Percentiles rank a stretch among this genome's conserved stretches.
phyloP scores from a whole-genome alignment of 2,888 invertebrate genomes.

The Eremobia ochroleuca region DNA sequence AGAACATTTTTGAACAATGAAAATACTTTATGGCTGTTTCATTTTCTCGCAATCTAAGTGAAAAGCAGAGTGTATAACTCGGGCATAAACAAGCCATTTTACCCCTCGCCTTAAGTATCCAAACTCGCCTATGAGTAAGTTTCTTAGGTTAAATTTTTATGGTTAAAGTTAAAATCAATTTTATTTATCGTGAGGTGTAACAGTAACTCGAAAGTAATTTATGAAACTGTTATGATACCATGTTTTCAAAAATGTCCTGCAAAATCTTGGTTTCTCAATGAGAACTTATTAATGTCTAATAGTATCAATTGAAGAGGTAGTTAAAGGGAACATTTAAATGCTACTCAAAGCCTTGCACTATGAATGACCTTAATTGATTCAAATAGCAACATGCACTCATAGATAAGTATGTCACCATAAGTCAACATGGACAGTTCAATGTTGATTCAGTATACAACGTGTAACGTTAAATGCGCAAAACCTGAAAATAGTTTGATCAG shows the following conservation, averaged over 20 bases:
- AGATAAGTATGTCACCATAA: slow-evolving; percentile 16
- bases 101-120: no score
- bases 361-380: slow-evolving; percentile 49
- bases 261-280: slow-evolving; percentile 7
- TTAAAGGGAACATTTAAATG: slow-evolving; percentile 24
- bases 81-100: no score
- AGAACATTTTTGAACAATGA: no score
- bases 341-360: slow-evolving; percentile 27
- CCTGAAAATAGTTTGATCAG: no score
- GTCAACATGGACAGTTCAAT: background rate
- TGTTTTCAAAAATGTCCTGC: background rate
- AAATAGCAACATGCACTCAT: slow-evolving; percentile 26
- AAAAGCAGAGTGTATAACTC: no score
- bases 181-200: background rate
- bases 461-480: no score
- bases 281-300: slow-evolving; percentile 6
- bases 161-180: background rate
- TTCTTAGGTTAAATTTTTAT: background rate
- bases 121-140: background rate
- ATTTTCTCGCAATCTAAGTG: no score
- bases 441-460: slow-evolving; percentile 4
- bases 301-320: slow-evolving; percentile 39
- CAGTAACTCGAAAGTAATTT: background rate
- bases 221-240: background rate
- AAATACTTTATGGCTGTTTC: no score